Evolutionary conservation across 2,797 vertebrate genomes (phyloP).

Genomic region (Allobates femoralis): DNA sequence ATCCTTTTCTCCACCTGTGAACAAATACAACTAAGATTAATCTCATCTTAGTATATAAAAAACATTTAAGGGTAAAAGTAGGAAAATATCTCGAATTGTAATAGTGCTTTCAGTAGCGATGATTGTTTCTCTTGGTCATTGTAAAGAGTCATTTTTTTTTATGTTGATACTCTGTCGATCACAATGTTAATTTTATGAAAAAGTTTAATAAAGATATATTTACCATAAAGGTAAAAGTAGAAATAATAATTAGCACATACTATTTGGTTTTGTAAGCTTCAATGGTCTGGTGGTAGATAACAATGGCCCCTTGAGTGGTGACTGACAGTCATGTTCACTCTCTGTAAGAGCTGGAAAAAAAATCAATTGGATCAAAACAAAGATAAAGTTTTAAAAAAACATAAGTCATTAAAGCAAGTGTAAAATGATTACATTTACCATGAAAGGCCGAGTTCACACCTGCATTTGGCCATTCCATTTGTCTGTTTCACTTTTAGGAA

Average conservation of each 20-base stretch:
- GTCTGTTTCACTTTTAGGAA: no score
- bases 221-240: background rate
- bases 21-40: background rate
- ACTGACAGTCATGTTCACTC: constrained; percentile 83
- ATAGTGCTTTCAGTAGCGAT: no score
- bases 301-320: constrained; percentile 83
- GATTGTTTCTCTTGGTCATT: no score
- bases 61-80: no score
- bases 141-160: no score
- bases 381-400: background rate
- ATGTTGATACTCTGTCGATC: no score
- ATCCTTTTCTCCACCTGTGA: constrained; percentile 77
- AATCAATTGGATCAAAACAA: background rate
- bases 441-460: no score
- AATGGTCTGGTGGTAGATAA: constrained; percentile 88
- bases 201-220: no score
- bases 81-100: no score
- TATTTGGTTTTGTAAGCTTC: constrained; percentile 81
- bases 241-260: constrained; percentile 68
- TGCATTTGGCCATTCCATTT: no score
- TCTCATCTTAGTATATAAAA: background rate
- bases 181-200: no score
- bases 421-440: no score
- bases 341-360: constrained; percentile 83
- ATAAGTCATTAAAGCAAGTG: background rate